Percentiles rank a stretch among this genome's conserved stretches.
phyloP scores from a whole-genome alignment of 2,797 vertebrate species.

The Artibeus lituratus region DNA sequence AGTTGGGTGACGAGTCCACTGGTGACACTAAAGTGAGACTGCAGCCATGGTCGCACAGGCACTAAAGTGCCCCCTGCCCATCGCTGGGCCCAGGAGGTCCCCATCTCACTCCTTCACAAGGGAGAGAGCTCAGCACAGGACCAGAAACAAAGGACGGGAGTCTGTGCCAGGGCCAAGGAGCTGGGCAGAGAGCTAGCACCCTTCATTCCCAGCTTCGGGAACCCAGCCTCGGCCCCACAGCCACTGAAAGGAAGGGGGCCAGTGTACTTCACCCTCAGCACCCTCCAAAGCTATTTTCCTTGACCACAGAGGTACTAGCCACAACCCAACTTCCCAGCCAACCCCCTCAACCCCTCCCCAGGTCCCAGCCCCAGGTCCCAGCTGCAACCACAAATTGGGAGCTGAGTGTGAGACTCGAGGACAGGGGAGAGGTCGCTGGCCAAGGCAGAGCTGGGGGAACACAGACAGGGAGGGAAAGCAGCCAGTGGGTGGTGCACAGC shows the following conservation, averaged over 20 bases:
- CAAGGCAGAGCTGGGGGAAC: background rate
- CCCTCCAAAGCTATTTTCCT: conserved; percentile 16
- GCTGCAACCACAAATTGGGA: conserved; percentile 10
- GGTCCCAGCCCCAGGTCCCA: conserved; percentile 13
- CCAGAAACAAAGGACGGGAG: background rate
- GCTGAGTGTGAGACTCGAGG: conserved; percentile 33
- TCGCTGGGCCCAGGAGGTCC: background rate
- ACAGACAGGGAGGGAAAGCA: background rate
- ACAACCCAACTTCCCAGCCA: background rate
- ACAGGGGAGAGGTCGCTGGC: conserved; percentile 22
- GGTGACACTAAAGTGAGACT: background rate
- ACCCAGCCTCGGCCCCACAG: background rate
- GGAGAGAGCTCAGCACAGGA: background rate
- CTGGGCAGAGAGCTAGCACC: background rate
- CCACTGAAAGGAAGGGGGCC: background rate
- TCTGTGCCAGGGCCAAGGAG: background rate
- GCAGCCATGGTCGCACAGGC: background rate
- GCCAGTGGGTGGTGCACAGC: conserved; percentile 61
- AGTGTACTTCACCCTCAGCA: background rate
- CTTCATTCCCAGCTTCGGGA: background rate
- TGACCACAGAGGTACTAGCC: conserved; percentile 8
- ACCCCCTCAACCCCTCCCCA: background rate
- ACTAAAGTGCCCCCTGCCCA: background rate
- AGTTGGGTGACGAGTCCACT: background rate
- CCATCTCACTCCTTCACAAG: background rate